phyloP scores from a whole-genome alignment of 2,797 vertebrate species.

The Tiaroga cobitis region DNA sequence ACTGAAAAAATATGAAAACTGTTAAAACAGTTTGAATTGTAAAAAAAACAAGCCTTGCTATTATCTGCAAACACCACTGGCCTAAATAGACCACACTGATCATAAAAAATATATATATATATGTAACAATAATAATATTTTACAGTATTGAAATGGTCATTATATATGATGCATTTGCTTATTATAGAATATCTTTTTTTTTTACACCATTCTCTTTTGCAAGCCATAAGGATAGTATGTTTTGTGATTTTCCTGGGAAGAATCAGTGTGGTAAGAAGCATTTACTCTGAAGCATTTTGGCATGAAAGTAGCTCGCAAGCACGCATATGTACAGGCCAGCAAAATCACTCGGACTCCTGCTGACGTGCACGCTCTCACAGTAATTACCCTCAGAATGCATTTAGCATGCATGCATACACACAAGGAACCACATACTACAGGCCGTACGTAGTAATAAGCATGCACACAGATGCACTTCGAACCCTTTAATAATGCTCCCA shows the following conservation, averaged over 20 bases:
- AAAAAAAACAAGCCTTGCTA: not conserved
- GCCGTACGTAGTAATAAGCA: slow-evolving; percentile 10
- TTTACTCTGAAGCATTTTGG: slow-evolving; percentile 21
- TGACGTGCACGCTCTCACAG: slow-evolving; percentile 42
- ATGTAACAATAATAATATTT: not conserved
- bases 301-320: slow-evolving; percentile 57
- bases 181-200: not conserved
- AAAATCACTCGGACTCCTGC: slow-evolving; percentile 35
- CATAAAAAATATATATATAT: too few relatives aligned
- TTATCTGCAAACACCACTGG: not conserved
- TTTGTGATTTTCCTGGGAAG: not conserved
- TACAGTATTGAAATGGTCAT: not conserved
- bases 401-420: slow-evolving; percentile 19
- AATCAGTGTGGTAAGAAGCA: slow-evolving; percentile 29
- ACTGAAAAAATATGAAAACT: too few relatives aligned
- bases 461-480: slow-evolving; percentile 27
- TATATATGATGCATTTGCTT: not conserved
- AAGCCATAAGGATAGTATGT: not conserved
- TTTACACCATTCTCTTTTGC: not conserved
- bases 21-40: not conserved
- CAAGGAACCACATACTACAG: slow-evolving; percentile 30
- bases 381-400: slow-evolving; percentile 47
- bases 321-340: slow-evolving; percentile 53
- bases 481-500: slow-evolving; percentile 28
- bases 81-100: not conserved